Evolutionary conservation across 2,888 invertebrate genomes (phyloP), one percentile per base, ranked within the genome.

Genomic region (Hypselothyrea guttata): DNA sequence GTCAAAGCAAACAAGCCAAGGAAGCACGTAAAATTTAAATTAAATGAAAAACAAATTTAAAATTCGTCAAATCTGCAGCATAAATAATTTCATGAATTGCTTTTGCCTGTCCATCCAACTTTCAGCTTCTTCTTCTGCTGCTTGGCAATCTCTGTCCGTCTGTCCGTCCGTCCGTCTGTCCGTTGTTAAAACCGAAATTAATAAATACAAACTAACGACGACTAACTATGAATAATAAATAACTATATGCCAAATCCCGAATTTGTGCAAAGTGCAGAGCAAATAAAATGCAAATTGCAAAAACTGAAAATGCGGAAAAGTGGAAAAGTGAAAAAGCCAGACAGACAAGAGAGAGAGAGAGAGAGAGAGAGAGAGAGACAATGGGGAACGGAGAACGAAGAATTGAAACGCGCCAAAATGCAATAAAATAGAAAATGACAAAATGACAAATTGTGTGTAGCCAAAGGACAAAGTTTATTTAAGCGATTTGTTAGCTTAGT

Each of bases 141-240:
- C n/a, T n/a, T n/a, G n/a, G n/a, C n/a, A n/a, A n/a, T n/a, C n/a
- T n/a, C n/a, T n/a, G n/a, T n/a, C n/a, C n/a, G n/a, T n/a, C n/a
- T n/a, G n/a, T n/a, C 22, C n/a, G n/a, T 22, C 22, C 5, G 22
- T 22, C 22, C 22, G 5, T 22, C 22, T 22, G 22, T 22, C 22
- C 5, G 22, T 22, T 22, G 68, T 67, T 54, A 55, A 67, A 66
- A 49, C 16, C 35, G 56, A 69, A 77, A 82, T 78, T 74, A 77
- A 82, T 82, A 77, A 75, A 84, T 57, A 47, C 66, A 58, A 69
- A 56, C 66, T 55, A 69, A 56, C 55, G 46, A 42, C 47, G 47
- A 68, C 53, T 46, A 79, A 77, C 83, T 46, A 78, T 84, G 85
- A 82, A 77, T 77, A 84, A 82, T 84, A 77, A 84, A 82, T 63